These are phyloP conservation scores for Ophraella communa DNA, from an alignment of 2,888 invertebrate species.

Conservation along the genomic window DNA sequence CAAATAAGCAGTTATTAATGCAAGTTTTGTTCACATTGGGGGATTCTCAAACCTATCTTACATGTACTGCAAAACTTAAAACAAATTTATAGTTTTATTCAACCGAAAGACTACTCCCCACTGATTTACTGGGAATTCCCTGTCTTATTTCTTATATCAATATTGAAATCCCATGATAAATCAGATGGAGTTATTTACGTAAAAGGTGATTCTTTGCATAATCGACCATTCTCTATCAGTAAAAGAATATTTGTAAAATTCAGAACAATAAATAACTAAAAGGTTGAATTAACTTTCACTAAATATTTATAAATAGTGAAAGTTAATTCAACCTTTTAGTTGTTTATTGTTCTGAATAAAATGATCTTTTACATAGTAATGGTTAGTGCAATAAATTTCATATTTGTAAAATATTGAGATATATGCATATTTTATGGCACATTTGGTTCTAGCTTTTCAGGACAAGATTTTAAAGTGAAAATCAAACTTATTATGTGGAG, in stretches of 20 bases:
- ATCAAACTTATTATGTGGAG: no score
- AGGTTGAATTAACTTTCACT: no score
- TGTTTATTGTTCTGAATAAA: no score
- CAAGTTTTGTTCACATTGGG: slow-evolving; percentile 43
- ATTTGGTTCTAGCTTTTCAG: no score
- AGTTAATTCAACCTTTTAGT: no score
- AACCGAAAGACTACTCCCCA: slow-evolving; percentile 31
- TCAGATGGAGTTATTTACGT: slow-evolving; percentile 4
- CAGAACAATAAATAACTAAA: no score
- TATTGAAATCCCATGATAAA: slow-evolving; percentile 35
- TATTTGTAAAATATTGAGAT: no score
- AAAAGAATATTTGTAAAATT: background rate
- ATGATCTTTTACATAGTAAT: no score
- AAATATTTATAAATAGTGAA: no score
- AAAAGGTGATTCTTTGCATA: slow-evolving; percentile 24
- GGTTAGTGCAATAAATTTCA: no score
- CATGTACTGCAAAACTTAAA: slow-evolving; percentile 47
- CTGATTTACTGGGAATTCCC: slow-evolving; percentile 18
- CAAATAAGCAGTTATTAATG: slow-evolving; percentile 42
- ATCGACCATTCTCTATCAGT: slow-evolving; percentile 24
- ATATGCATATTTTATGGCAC: no score
- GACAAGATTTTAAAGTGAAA: no score
- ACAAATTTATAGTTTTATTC: slow-evolving; percentile 53
- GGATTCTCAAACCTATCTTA: slow-evolving; percentile 49
- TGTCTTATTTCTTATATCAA: slow-evolving; percentile 25